Conservation (phyloP, 2,797 vertebrate species). For the Falco peregrinus region DNA sequence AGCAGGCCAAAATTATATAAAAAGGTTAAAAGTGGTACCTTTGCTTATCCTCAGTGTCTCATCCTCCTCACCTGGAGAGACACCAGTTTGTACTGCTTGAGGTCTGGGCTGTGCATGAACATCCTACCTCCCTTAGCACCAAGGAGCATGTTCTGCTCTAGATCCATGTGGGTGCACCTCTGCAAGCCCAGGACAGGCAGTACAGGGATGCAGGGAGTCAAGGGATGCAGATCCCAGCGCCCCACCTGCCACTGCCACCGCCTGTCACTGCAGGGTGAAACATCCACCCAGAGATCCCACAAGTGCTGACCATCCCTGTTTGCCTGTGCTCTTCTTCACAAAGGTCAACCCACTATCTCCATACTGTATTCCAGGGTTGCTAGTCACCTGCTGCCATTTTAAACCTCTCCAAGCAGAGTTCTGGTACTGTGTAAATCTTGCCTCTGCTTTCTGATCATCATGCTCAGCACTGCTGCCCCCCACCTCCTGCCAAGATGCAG, state of each 20-base stretch:
- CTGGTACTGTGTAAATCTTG: background rate
- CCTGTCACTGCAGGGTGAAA: background rate
- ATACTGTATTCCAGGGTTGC: background rate
- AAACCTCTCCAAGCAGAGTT: background rate
- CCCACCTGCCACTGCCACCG: background rate
- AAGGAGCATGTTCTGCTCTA: background rate
- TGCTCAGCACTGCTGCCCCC: background rate
- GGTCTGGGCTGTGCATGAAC: background rate
- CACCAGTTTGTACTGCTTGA: background rate
- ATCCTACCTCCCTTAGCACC: background rate
- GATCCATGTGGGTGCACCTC: background rate
- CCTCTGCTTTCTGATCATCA: background rate
- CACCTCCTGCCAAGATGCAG: background rate
- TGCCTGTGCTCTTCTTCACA: background rate
- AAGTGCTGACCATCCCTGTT: background rate
- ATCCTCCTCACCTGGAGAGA: background rate
- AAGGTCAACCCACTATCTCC: background rate
- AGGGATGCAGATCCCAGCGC: background rate
- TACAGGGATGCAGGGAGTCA: background rate
- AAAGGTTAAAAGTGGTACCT: background rate
- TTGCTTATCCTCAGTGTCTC: background rate
- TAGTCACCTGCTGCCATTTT: background rate
- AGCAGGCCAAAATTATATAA: background rate
- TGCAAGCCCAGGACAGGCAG: background rate
- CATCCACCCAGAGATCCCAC: background rate